Conservation (phyloP, 2,888 invertebrate species). For the Chloroclysta siterata region DNA sequence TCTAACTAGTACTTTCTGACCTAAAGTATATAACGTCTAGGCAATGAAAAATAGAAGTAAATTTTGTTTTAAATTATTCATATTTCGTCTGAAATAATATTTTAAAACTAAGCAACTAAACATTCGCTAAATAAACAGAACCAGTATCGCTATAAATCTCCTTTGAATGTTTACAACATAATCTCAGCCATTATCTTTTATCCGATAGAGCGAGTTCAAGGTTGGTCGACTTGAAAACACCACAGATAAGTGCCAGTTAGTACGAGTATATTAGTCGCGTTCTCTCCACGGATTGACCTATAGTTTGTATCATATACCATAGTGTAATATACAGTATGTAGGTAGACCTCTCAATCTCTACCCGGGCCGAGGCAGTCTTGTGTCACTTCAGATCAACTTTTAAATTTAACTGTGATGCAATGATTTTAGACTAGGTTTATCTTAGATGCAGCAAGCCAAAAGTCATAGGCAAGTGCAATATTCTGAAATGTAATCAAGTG, state of each 20-base stretch:
- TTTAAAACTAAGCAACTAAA: not conserved
- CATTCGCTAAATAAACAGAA: not conserved
- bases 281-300: conserved; percentile 3
- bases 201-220: conserved; percentile 77
- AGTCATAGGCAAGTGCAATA: not conserved
- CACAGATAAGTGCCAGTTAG: conserved; percentile 19
- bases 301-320: conserved; percentile 1
- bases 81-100: not conserved
- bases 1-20: too few species aligned
- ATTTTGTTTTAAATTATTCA: not conserved
- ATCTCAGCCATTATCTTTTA: conserved; percentile 50
- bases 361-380: conserved; percentile 6
- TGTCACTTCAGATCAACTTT: not conserved
- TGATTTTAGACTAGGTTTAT: not conserved
- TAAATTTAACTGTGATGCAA: conserved; percentile 1
- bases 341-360: conserved; percentile 9
- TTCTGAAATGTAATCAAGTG: not conserved
- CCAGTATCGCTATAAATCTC: conserved; percentile 4
- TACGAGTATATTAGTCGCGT: conserved; percentile 2
- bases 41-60: too few species aligned
- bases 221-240: conserved; percentile 60
- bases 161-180: conserved; percentile 11
- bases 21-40: too few species aligned
- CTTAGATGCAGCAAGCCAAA: not conserved
- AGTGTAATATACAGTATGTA: conserved; percentile 14